phyloP scores from a whole-genome alignment of 2,888 invertebrate species.

The Polydrusus cervinus region DNA sequence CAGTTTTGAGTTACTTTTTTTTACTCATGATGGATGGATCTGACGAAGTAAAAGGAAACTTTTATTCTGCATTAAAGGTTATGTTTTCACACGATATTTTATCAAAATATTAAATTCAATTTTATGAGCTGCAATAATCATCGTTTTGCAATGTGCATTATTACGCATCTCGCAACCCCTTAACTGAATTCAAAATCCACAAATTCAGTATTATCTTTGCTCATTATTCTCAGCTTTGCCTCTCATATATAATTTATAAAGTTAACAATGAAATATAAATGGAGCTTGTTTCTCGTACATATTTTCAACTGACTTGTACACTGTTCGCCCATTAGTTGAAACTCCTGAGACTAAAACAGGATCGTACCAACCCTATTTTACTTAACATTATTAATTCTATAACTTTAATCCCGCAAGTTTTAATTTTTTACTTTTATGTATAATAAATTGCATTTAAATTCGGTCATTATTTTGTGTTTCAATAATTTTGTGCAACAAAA shows the following conservation, averaged over 20 bases:
- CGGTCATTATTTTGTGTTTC: no score
- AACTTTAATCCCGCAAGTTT: no score
- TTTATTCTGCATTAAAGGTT: no score
- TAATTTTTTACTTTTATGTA: no score
- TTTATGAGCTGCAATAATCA: no score
- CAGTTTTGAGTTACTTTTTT: no score
- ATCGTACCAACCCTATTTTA: slow-evolving; percentile 6
- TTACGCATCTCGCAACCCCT: slow-evolving; percentile 9
- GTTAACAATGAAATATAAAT: slow-evolving; percentile 47
- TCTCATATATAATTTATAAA: slow-evolving; percentile 43
- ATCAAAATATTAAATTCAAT: no score
- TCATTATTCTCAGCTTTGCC: slow-evolving; percentile 38
- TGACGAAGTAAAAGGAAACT: no score
- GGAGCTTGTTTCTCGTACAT: slow-evolving; percentile 29
- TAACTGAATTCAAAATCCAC: slow-evolving; percentile 13
- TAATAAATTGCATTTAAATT: no score
- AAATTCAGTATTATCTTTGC: slow-evolving; percentile 32
- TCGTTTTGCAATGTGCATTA: slow-evolving; percentile 16
- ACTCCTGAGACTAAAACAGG: slow-evolving; percentile 22
- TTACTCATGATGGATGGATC: no score
- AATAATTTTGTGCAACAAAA: no score
- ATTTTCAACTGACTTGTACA: slow-evolving; percentile 22
- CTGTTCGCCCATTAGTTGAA: slow-evolving; percentile 15
- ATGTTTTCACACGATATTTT: no score
- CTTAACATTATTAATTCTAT: background rate